These are phyloP conservation scores for Ophion obscuratus DNA, from an alignment of 2,888 invertebrate genomes.

Conservation along the genomic window DNA sequence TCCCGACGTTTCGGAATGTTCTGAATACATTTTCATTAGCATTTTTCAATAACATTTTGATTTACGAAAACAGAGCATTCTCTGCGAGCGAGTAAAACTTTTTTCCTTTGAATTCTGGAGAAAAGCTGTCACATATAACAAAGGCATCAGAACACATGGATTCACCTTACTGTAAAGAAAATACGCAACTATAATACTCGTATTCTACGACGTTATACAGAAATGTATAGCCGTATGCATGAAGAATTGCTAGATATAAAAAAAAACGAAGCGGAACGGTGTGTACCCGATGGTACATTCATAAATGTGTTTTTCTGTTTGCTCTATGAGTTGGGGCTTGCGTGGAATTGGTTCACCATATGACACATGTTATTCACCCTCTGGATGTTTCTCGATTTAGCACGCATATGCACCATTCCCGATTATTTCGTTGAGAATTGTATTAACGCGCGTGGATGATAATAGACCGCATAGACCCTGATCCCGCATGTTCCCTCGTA, in stretches of 20 bases:
- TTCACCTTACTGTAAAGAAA: neutral
- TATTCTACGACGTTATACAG: neutral
- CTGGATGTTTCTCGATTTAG: conserved; percentile 72
- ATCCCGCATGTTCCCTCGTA: conserved; percentile 46
- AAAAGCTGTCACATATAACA: too few relatives aligned
- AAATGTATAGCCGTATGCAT: neutral
- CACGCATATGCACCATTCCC: conserved; percentile 75
- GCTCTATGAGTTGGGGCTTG: conserved; percentile 62
- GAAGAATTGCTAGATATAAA: conserved; percentile 46
- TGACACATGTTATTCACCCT: conserved; percentile 76
- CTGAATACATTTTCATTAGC: too few relatives aligned
- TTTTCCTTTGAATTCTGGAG: too few relatives aligned
- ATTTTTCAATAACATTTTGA: too few relatives aligned
- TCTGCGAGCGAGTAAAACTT: too few relatives aligned
- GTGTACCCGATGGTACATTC: conserved; percentile 19
- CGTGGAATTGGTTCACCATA: conserved; percentile 69
- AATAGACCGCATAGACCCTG: conserved; percentile 41
- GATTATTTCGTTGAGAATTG: conserved; percentile 40
- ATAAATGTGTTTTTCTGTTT: conserved; percentile 32
- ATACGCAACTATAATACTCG: neutral
- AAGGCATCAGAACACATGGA: neutral
- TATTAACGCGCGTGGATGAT: conserved; percentile 49
- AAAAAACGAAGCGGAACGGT: conserved; percentile 24
- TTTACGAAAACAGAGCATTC: too few relatives aligned
- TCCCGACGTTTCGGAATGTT: too few relatives aligned